These are phyloP conservation scores for Apoderus coryli DNA, from an alignment of 2,888 invertebrate species.

Conservation along the genomic window DNA sequence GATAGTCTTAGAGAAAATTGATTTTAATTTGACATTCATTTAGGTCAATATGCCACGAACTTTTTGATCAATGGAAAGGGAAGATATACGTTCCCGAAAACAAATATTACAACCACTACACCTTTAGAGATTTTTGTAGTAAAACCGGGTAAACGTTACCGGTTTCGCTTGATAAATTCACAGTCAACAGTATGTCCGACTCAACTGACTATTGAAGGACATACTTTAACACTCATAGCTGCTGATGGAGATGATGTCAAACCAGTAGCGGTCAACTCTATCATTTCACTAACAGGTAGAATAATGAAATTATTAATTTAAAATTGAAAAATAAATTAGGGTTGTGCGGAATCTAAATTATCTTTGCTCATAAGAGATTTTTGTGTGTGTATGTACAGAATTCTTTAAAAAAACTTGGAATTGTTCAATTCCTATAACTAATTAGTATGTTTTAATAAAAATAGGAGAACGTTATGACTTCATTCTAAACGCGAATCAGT, in stretches of 20 bases:
- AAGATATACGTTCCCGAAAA: background rate
- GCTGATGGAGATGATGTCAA: constrained; percentile 44
- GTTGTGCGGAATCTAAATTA: no score
- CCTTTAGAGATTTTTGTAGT: constrained; percentile 69
- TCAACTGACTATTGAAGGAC: constrained; percentile 68
- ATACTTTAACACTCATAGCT: constrained; percentile 60
- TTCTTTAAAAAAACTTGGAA: no score
- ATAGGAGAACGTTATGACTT: no score
- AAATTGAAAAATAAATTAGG: no score
- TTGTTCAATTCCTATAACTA: no score
- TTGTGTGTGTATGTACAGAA: no score
- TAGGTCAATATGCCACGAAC: no score
- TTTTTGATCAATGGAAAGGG: constrained; percentile 1
- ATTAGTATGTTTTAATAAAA: no score
- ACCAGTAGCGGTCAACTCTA: background rate
- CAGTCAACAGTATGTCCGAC: constrained; percentile 76
- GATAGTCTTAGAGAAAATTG: no score
- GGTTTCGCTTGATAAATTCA: constrained; percentile 73
- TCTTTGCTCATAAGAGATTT: no score
- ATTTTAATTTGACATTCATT: no score
- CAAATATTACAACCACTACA: constrained; percentile 63
- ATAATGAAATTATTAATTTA: background rate
- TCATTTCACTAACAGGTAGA: background rate
- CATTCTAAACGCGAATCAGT: no score
- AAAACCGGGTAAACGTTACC: constrained; percentile 63